Conservation (phyloP, 2,888 invertebrate genomes). For the Chloromyia formosa region DNA sequence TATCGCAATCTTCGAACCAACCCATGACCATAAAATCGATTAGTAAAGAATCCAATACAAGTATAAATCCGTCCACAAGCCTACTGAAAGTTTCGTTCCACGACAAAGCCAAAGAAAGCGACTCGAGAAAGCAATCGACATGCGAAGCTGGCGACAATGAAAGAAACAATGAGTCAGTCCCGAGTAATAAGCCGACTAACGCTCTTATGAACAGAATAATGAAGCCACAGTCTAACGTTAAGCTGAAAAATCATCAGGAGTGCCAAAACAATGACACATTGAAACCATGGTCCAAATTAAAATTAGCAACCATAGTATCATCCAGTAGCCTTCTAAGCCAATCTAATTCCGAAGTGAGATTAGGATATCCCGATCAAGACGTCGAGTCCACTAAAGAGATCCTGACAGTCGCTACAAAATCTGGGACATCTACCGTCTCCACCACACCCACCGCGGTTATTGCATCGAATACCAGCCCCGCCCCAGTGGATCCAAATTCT, state of each 20-base stretch:
- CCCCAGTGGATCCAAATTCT: too few species aligned
- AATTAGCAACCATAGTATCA: slow-evolving; percentile 70
- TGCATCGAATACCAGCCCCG: not conserved
- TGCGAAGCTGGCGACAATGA: slow-evolving; percentile 34
- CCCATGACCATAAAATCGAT: not conserved
- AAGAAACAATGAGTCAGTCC: slow-evolving; percentile 44
- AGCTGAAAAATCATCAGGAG: slow-evolving; percentile 44
- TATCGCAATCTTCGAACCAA: slow-evolving; percentile 41
- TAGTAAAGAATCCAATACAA: slow-evolving; percentile 16
- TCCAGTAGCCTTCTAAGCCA: slow-evolving; percentile 61
- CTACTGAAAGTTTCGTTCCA: slow-evolving; percentile 71
- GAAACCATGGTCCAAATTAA: slow-evolving; percentile 80
- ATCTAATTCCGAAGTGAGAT: slow-evolving; percentile 54
- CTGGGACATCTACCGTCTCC: not conserved
- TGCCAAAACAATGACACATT: slow-evolving; percentile 56
- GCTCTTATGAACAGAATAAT: not conserved
- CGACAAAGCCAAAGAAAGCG: slow-evolving; percentile 69
- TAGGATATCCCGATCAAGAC: slow-evolving; percentile 47
- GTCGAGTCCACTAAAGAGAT: slow-evolving; percentile 45
- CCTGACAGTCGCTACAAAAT: not conserved
- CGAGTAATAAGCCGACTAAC: slow-evolving; percentile 40
- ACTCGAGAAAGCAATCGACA: slow-evolving; percentile 59
- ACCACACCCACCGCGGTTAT: not conserved
- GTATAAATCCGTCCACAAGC: slow-evolving; percentile 43
- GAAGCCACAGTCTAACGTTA: slow-evolving; percentile 56